Evolutionary conservation across 92 coral and sea anemone species (phyloP).

Genomic region (Porites lobata): DNA sequence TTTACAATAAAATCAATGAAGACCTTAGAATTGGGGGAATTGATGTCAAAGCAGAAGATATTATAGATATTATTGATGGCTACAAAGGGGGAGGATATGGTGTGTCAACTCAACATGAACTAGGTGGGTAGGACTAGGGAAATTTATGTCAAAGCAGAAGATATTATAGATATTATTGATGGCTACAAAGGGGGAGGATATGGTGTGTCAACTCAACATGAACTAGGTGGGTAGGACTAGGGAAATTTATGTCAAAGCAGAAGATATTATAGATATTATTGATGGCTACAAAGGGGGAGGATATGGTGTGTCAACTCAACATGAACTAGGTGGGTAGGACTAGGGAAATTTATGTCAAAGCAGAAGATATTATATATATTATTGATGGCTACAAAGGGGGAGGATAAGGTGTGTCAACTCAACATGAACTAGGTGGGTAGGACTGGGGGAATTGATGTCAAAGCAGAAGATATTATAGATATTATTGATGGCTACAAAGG

Average conservation of each 20-base stretch:
- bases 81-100: rapidly evolving
- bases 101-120: too few species aligned
- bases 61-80: rapidly evolving
- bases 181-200: rapidly evolving
- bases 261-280: rapidly evolving
- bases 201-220: too few species aligned
- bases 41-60: too few species aligned
- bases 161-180: rapidly evolving
- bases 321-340: rapidly evolving
- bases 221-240: rapidly evolving
- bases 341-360: too few species aligned
- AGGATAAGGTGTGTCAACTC: too few species aligned
- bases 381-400: rapidly evolving
- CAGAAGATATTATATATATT: rapidly evolving
- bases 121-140: rapidly evolving
- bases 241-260: too few species aligned
- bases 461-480: rapidly evolving
- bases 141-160: too few species aligned
- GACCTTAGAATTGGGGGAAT: too few species aligned
- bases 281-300: rapidly evolving
- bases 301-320: too few species aligned
- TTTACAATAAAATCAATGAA: too few species aligned
- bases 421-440: rapidly evolving
- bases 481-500: rapidly evolving
- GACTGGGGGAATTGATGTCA: rapidly evolving